phyloP scores from a whole-genome alignment of 2,797 vertebrate species.

The Alca torda region DNA sequence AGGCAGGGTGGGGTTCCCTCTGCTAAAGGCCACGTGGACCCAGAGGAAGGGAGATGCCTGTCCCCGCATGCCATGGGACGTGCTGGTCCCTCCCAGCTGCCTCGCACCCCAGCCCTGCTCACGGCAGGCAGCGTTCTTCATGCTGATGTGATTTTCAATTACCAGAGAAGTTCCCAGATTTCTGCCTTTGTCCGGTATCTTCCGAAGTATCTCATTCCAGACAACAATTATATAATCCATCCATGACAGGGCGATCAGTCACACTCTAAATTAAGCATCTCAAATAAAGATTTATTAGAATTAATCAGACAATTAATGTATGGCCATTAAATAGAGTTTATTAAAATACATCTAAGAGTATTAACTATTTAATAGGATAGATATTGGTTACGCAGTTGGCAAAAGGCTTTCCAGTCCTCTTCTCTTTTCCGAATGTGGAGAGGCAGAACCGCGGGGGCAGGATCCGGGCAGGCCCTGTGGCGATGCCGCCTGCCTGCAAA shows the following conservation, averaged over 20 bases:
- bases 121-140: neutral
- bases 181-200: conserved; percentile 50
- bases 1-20: neutral
- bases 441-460: neutral
- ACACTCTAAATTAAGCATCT: conserved; percentile 67
- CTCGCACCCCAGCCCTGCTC: fast-evolving
- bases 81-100: fast-evolving
- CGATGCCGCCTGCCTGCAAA: neutral
- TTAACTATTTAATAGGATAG: conserved; percentile 36
- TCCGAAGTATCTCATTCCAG: conserved; percentile 1
- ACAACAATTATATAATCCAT: conserved; percentile 58
- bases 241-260: conserved; percentile 54
- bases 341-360: conserved; percentile 34
- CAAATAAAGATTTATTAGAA: conserved; percentile 65
- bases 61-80: neutral
- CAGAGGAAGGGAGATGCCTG: neutral
- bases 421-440: fast-evolving
- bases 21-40: neutral
- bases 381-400: neutral
- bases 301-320: conserved; percentile 66
- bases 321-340: conserved; percentile 52
- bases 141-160: conserved; percentile 12
- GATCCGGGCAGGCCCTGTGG: fast-evolving
- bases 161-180: neutral
- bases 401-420: neutral